Evolutionary conservation across 2,797 vertebrate species (phyloP).

Genomic region (Rhynchonycteris naso): DNA sequence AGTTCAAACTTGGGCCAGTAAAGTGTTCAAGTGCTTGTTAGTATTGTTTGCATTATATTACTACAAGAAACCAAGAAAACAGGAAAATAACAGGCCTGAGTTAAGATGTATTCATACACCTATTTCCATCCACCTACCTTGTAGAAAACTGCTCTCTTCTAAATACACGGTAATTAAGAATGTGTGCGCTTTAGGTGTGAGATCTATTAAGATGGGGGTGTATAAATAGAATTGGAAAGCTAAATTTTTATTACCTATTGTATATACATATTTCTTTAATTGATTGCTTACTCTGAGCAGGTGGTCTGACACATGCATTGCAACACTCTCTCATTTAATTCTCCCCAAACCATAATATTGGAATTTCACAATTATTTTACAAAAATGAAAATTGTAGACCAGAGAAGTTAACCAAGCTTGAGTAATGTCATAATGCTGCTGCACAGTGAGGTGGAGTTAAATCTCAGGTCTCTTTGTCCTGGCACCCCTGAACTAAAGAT

Average conservation of each 20-base stretch:
- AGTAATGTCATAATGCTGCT: neutral
- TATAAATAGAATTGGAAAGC: neutral
- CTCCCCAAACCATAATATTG: neutral
- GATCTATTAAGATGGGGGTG: neutral
- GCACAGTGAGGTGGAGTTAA: neutral
- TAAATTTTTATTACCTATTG: neutral
- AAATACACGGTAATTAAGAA: neutral
- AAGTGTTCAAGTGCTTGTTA: neutral
- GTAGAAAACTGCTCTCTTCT: neutral
- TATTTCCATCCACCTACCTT: neutral
- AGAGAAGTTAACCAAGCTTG: neutral
- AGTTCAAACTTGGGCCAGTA: neutral
- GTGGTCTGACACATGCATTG: neutral
- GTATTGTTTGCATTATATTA: neutral
- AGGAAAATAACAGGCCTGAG: neutral
- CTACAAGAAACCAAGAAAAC: neutral
- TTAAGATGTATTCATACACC: neutral
- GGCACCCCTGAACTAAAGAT: neutral
- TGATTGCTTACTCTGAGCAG: neutral
- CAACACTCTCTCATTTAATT: neutral
- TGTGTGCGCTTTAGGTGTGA: fast-evolving
- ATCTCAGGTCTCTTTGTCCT: neutral
- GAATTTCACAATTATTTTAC: neutral
- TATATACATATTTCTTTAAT: neutral
- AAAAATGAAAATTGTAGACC: neutral